Percentiles rank a stretch among this genome's conserved stretches.
Conservation (phyloP, 1,140 invertebrate species). For the Paralvinella palmiformis region DNA sequence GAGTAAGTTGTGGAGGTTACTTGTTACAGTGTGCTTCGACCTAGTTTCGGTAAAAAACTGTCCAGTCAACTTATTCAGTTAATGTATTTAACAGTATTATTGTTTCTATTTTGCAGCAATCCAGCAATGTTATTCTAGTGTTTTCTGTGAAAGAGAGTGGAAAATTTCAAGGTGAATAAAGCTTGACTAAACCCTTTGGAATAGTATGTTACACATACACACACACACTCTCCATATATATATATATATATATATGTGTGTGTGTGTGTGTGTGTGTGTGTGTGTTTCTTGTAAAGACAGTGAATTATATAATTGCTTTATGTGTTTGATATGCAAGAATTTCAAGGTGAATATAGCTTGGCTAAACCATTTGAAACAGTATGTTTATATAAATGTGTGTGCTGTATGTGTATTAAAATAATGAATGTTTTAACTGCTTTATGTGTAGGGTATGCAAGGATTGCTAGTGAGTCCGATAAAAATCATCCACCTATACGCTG, state of each 20-base stretch:
- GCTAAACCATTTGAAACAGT: too few species aligned
- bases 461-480: slow-evolving; percentile 78
- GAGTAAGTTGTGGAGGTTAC: slow-evolving; percentile 49
- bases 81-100: not conserved
- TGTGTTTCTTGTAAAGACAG: too few species aligned
- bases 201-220: too few species aligned
- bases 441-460: slow-evolving; percentile 83
- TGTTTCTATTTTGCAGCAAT: slow-evolving; percentile 56
- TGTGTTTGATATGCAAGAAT: too few species aligned
- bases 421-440: slow-evolving; percentile 8
- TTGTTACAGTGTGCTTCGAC: too few species aligned
- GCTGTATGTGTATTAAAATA: not conserved
- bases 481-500: slow-evolving; percentile 85
- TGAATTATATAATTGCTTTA: not conserved
- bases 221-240: too few species aligned
- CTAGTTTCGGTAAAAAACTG: too few species aligned
- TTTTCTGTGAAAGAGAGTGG: slow-evolving; percentile 98
- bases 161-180: slow-evolving; percentile 60
- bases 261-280: too few species aligned
- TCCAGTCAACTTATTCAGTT: too few species aligned
- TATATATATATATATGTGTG: too few species aligned
- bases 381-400: not conserved
- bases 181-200: not conserved
- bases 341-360: too few species aligned
- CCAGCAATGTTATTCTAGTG: slow-evolving; percentile 88